A percentile compares a stretch with the other conserved stretches of the same genome.
Evolutionary conservation across 2,113 vertebrate genomes (phyloP).

Genomic region (Heterotilapia buettikoferi): DNA sequence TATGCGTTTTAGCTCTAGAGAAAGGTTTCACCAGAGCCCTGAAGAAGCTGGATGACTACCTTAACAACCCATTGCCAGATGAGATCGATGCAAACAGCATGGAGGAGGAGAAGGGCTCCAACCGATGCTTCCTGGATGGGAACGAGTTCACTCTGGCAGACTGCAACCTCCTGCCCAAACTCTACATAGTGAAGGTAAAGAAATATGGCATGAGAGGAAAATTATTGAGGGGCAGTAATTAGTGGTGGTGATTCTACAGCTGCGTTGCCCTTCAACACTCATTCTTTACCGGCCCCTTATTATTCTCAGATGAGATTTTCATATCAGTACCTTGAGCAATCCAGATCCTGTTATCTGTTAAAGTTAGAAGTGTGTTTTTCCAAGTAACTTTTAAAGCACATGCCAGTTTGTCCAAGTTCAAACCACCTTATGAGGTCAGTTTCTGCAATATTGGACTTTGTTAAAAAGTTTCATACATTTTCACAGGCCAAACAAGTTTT

Average conservation of each 20-base stretch:
- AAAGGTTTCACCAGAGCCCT: conserved; percentile 83
- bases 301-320: neutral
- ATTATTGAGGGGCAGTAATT: neutral
- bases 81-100: conserved; percentile 84
- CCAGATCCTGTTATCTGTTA: neutral
- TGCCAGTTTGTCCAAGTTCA: neutral
- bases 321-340: rapidly evolving
- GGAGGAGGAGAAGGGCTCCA: conserved; percentile 83
- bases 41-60: conserved; percentile 88
- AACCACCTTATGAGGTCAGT: neutral
- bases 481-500: rapidly evolving
- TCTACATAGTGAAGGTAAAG: conserved; percentile 94
- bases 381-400: neutral
- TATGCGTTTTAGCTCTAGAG: conserved; percentile 75
- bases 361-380: neutral
- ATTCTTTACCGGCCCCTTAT: neutral
- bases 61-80: conserved; percentile 84
- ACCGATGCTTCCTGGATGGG: conserved; percentile 88
- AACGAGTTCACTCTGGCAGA: conserved; percentile 91
- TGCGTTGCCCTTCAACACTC: neutral
- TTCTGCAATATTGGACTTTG: neutral
- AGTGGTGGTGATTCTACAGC: neutral
- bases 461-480: neutral
- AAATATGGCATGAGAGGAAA: neutral
- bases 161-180: conserved; percentile 97